Percentiles rank a stretch among this genome's conserved stretches.
Conservation (phyloP, 37 sponge, comb jelly and placozoan genomes). For the Aphrocallistes beatrix region DNA sequence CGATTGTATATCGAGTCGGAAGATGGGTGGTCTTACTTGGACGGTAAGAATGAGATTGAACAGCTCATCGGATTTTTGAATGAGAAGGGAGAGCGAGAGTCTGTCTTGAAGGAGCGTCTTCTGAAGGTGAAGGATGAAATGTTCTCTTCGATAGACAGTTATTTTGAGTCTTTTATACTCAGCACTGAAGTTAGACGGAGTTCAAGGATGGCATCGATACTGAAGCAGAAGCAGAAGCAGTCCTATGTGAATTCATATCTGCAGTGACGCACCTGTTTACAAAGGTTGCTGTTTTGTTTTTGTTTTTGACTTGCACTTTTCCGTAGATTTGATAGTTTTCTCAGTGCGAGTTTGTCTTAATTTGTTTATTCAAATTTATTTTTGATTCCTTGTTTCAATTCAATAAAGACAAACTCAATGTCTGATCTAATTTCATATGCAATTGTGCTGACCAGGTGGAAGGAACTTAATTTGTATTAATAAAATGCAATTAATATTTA, state of each 20-base stretch:
- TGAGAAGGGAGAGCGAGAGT: background rate
- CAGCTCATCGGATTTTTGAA: background rate
- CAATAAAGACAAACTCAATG: no score
- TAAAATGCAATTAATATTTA: no score
- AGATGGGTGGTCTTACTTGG: background rate
- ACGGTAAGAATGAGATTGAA: background rate
- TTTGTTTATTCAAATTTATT: no score
- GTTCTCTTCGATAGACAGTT: background rate
- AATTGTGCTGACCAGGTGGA: no score
- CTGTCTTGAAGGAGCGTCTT: background rate
- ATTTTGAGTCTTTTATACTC: background rate
- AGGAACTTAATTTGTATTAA: no score
- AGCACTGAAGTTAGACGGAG: background rate
- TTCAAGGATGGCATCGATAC: background rate
- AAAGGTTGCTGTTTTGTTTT: no score
- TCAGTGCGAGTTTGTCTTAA: no score
- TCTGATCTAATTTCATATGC: no score
- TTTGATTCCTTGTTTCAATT: no score
- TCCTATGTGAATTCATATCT: background rate
- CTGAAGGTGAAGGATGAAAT: background rate
- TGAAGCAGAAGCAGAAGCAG: background rate
- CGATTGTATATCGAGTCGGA: background rate
- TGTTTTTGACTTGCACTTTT: no score
- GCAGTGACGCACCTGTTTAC: no score
- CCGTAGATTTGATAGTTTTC: no score